Percentiles rank a stretch among this genome's conserved stretches.
Conservation (phyloP, 2,888 invertebrate genomes). For the Cybosia mesomella region DNA sequence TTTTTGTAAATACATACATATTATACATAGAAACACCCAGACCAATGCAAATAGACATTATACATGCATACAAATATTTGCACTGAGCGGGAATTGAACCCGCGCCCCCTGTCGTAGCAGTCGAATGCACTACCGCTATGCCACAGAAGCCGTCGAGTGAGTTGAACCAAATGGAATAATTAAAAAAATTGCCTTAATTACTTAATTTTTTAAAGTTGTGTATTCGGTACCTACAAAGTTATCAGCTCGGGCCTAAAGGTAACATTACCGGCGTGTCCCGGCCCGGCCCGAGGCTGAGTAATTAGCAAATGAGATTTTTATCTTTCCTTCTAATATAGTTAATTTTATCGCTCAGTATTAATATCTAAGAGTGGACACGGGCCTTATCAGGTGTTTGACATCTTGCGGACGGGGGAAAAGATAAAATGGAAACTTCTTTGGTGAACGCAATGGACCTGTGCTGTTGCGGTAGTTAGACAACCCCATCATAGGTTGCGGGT, state of each 20-base stretch:
- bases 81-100: too few relatives aligned
- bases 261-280: constrained; percentile 28
- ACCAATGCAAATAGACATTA: too few relatives aligned
- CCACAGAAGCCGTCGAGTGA: too few relatives aligned
- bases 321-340: constrained; percentile 55
- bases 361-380: constrained; percentile 11
- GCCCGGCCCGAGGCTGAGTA: constrained; percentile 46
- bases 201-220: constrained; percentile 43
- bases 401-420: not conserved
- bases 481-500: too few relatives aligned
- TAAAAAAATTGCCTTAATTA: constrained; percentile 30
- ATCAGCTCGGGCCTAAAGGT: constrained; percentile 37
- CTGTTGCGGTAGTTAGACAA: too few relatives aligned
- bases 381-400: constrained; percentile 13
- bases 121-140: too few relatives aligned
- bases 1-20: too few relatives aligned
- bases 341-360: constrained; percentile 54
- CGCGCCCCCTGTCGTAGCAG: too few relatives aligned
- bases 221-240: constrained; percentile 36
- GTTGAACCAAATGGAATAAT: constrained; percentile 19
- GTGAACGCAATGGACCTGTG: not conserved
- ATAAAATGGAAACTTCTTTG: not conserved
- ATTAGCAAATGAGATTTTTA: constrained; percentile 71
- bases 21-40: too few relatives aligned
- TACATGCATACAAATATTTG: too few relatives aligned